These are phyloP conservation scores for Seira ritae DNA, from an alignment of 2,888 invertebrate genomes.

Conservation along the genomic window DNA sequence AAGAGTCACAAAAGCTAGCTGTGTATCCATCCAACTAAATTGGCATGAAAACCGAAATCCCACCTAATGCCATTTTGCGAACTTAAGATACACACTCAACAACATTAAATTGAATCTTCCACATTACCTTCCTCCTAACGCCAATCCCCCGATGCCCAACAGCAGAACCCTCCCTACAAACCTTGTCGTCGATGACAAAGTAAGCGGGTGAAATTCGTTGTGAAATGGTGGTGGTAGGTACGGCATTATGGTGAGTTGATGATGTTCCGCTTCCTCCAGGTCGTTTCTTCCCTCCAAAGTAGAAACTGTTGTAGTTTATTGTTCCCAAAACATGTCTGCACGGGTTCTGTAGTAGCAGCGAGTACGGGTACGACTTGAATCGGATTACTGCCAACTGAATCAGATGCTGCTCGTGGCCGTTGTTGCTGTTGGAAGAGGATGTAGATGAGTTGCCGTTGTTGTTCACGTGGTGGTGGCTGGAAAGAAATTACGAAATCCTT, in stretches of 20 bases:
- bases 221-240: background rate
- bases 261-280: conserved; percentile 14
- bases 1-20: no score
- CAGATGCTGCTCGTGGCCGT: background rate
- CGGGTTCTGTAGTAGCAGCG: conserved; percentile 32
- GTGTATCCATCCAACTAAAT: no score
- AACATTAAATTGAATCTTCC: no score
- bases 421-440: no score
- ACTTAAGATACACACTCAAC: no score
- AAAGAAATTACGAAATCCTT: background rate
- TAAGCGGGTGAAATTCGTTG: conserved; percentile 31
- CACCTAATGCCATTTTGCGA: no score
- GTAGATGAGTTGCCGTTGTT: no score
- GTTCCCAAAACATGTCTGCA: conserved; percentile 48
- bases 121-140: no score
- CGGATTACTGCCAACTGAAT: conserved; percentile 35
- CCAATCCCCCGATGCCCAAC: no score
- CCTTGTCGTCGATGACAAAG: conserved; percentile 41
- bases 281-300: background rate
- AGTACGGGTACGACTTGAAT: conserved; percentile 27
- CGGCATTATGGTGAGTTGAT: background rate
- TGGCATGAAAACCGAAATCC: no score
- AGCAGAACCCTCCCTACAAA: conserved; percentile 5
- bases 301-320: background rate
- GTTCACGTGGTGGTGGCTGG: conserved; percentile 28